Base-by-base conservation (phyloP, 2,797 vertebrate genomes). In the Vireo griseus region DNA sequence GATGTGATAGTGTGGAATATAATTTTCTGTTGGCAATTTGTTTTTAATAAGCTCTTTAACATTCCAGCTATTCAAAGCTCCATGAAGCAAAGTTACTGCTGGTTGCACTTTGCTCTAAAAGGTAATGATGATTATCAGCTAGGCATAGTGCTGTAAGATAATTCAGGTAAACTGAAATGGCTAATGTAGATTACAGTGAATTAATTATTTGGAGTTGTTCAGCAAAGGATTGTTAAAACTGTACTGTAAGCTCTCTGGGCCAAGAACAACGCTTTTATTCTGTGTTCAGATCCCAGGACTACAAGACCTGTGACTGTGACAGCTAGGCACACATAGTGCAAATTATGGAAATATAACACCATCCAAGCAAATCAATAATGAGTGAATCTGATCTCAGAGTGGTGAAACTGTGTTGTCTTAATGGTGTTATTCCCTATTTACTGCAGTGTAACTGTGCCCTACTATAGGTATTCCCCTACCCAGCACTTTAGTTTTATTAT, bases 1-100 rank as follows among this genome's bases (percentile, higher is more conserved):
- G 94, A 96, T 92, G 37, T 5, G 21, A 92, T 94, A 94, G 76
- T 44, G 72, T 79, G 28, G 42, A 95, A 95, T 96, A 90, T 52
- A 95, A 94, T 94, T 97, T 97, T 90, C 86, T 96, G 57, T 76
- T 96, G 86, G 80, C 63, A 96, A 71, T 96, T 78, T 97, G 42
- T 58, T 96, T 95, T 95, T 94, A 97, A 97, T 95, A 92, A 90
- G 82, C 26, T 72, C 44, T 96, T 95, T 93, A 97, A 88, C 71
- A 96, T 74, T 80, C 58, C 84, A 91, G 44, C 88, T 77, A 77
- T 92, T 93, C 85, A 86, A 91, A 96, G 55, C 91, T 75, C 29
- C 80, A 88, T 82, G 88, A 95, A 92, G 28, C 69, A 93, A 92
- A 94, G 89, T 79, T 92, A 95, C n/a, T 59, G 84, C 68, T 81